Base-by-base conservation (phyloP, 2,113 vertebrate genomes). In the Callospermophilus lateralis region DNA sequence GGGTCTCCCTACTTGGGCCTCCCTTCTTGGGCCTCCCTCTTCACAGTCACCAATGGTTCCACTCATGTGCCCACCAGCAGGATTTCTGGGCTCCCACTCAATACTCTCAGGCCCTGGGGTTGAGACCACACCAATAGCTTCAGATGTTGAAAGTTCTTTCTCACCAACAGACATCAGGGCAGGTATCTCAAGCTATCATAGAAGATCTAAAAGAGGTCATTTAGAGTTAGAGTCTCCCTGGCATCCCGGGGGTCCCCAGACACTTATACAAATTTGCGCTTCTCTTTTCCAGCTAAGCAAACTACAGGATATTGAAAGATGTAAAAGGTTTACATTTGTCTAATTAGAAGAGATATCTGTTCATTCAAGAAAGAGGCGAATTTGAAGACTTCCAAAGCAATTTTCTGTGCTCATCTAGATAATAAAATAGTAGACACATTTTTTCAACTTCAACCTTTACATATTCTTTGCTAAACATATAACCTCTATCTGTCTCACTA, bases 131-230 rank as follows among this genome's bases (percentile, higher is more conserved):
- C 1, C 13, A 87, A n/a, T 70, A 65, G 63, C 84, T 97, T 8
- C 19, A 84, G 30, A 90, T 93, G 30, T 70, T 78, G 76, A 30
- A 96, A 83, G 6, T 70, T 89, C 68, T 84, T 84, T 72, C 48
- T 89, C 20, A 90, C 39, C 48, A 78, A 86, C 1, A 91, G 48
- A n/a, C 12, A 65, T 79, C 53, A 74, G 20, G 51, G 26, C 42
- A 86, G 53, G 16, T 32, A 72, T 67, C 39, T 90, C 11, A 89
- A 39, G 22, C 48, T 83, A 63, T 81, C 65, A 72, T 0, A 84
- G 53, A 65, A 53, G 8, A 81, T 65, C 22, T 85, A 65, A 92
- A 53, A 78, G n/a, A 22, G 17, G 65, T 65, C 53, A 1, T 70
- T 73, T 96, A 93, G 39, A 84, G 37, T 39, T 22, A 87, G 24